These are phyloP conservation scores for Myotis daubentonii DNA, from an alignment of 2,797 vertebrate genomes.

Conservation along the genomic window DNA sequence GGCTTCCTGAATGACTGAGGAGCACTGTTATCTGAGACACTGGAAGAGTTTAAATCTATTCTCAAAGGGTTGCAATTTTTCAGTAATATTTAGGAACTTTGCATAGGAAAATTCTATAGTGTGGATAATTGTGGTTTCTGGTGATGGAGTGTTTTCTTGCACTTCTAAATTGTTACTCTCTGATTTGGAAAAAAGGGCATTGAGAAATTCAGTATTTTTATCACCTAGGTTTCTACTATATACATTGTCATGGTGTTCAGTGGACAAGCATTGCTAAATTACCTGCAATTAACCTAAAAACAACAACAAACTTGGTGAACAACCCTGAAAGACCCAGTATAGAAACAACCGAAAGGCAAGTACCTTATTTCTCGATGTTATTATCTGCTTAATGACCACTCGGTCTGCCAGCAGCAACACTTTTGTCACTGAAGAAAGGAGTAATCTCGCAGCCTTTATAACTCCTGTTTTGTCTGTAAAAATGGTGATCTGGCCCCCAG, in stretches of 20 bases:
- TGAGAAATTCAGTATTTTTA: slow-evolving; percentile 10
- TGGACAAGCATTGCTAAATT: neutral
- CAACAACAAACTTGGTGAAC: neutral
- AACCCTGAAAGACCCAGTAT: neutral
- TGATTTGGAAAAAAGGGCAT: neutral
- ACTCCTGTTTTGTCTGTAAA: slow-evolving; percentile 95
- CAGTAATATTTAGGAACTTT: neutral
- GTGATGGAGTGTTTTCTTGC: neutral
- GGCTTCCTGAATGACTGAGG: neutral
- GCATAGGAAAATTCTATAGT: neutral
- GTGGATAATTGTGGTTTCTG: neutral
- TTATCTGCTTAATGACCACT: slow-evolving; percentile 99
- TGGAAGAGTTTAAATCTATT: neutral
- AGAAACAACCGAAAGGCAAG: slow-evolving; percentile 54
- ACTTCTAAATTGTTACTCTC: neutral
- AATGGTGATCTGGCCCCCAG: slow-evolving; percentile 90
- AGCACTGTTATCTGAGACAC: neutral
- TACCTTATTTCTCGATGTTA: slow-evolving; percentile 98
- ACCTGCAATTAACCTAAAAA: neutral
- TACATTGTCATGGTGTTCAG: neutral
- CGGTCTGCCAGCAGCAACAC: slow-evolving; percentile 97
- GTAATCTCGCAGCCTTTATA: slow-evolving; percentile 95
- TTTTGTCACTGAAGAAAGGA: slow-evolving; percentile 98
- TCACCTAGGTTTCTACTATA: neutral
- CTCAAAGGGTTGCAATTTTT: neutral